These are phyloP conservation scores for Chondrosia reniformis DNA, from an alignment of 37 sponge, comb jelly and placozoan genomes.

Conservation along the genomic window DNA sequence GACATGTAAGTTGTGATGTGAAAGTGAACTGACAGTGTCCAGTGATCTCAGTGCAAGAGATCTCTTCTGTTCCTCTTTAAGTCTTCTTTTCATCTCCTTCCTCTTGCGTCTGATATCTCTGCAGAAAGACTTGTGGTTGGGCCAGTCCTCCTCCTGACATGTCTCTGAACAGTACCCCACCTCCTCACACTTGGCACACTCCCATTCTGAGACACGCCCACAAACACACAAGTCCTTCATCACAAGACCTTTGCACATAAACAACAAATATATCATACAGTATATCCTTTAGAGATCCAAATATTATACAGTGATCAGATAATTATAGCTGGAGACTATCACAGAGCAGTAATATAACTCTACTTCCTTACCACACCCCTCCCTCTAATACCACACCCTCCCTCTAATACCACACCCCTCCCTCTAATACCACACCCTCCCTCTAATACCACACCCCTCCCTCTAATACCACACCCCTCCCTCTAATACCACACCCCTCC, in stretches of 20 bases:
- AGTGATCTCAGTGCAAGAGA: neutral
- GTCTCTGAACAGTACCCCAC: conserved; percentile 67
- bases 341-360: neutral
- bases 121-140: conserved; percentile 27
- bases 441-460: conserved; percentile 6
- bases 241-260: conserved; percentile 2
- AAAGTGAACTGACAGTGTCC: neutral
- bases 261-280: neutral
- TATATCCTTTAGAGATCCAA: neutral
- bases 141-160: conserved; percentile 74
- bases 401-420: neutral
- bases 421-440: neutral
- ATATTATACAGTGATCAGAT: too few species aligned
- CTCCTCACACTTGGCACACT: conserved; percentile 52
- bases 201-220: conserved; percentile 69
- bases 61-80: neutral
- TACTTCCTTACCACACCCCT: neutral
- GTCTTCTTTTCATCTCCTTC: neutral
- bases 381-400: neutral
- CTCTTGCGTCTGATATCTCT: conserved; percentile 4
- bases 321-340: neutral
- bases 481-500: neutral
- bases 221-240: conserved; percentile 67
- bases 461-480: neutral
- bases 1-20: conserved; percentile 1